Evolutionary conservation across 2,113 vertebrate genomes (phyloP).

Genomic region (Vicugna pacos): DNA sequence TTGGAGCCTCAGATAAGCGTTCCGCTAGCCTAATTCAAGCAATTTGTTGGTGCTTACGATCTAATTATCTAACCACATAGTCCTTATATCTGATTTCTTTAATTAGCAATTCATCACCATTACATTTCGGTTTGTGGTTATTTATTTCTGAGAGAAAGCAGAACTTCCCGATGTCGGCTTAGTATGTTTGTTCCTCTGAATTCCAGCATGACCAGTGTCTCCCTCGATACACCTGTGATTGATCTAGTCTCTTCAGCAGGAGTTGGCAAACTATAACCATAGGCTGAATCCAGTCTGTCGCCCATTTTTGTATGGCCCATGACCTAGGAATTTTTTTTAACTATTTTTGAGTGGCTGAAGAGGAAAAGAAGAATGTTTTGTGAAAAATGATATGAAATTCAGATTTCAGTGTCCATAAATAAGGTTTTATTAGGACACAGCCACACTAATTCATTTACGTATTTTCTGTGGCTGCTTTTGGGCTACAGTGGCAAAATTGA

Average conservation of each 20-base stretch:
- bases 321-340: background rate
- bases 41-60: conserved; percentile 51
- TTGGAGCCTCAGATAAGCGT: conserved; percentile 5
- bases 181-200: background rate
- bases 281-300: background rate
- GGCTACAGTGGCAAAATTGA: background rate
- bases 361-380: background rate
- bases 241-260: background rate
- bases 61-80: conserved; percentile 71
- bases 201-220: background rate
- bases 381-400: conserved; percentile 21
- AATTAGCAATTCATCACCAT: conserved; percentile 65
- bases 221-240: background rate
- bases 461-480: background rate
- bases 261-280: background rate
- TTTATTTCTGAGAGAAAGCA: conserved; percentile 65
- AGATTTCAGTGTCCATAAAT: background rate
- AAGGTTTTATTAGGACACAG: background rate
- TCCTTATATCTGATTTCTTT: conserved; percentile 76
- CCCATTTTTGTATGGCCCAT: background rate
- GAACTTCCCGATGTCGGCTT: background rate
- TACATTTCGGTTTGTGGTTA: conserved; percentile 70
- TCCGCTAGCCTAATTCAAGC: conserved; percentile 50
- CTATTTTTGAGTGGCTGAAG: background rate
- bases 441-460: background rate